Base-by-base conservation (phyloP, 2,888 invertebrate genomes). In the Byasa hedistus region DNA sequence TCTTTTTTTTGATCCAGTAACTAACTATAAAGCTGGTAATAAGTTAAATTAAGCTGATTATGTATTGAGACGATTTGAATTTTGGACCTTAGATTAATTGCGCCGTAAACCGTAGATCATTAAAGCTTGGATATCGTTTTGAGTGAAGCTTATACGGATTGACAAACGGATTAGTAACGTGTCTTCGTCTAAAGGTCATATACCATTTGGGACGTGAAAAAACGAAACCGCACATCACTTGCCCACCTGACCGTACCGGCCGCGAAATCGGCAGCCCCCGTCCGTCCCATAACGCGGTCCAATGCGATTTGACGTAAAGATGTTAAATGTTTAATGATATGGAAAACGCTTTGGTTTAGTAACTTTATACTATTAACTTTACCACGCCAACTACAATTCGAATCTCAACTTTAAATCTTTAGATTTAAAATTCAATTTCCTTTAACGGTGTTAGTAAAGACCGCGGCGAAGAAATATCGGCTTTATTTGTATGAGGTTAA, bases 321-420 rank as follows among this genome's bases (percentile, higher is more conserved):
- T 85, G 86, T 85, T 86, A 81, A 82, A 79, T 79, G 83, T 81
- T 82, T 82, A 90, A 91, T 88, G 85, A 83, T 70, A 76, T 80
- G 89, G 86, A 89, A 90, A 90, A 89, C 81, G 75, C 84, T 80
- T 81, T 77, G 83, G 84, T 85, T 87, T 86, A 83, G 89, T 85
- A 91, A 91, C 82, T 75, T 69, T 81, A 90, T 78, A 86, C 81
- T 68, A 65, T 64, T 68, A 74, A 80, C 78, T 76, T 72, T 70
- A 64, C 68, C 66, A 56, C 55, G 32, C 60, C 2, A 51, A 0
- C 10, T 5, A 3, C 48, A 36, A 69, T 57, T 22, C 48, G 19
- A 83, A 79, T 78, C 69, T 5, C 15, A 24, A 76, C 78, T 71
- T 70, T 82, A 79, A 60, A 0, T 0, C 0, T 1, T 0, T 7